These are phyloP conservation scores for Onychomys torridus DNA, from an alignment of 2,797 vertebrate species.

Conservation along the genomic window DNA sequence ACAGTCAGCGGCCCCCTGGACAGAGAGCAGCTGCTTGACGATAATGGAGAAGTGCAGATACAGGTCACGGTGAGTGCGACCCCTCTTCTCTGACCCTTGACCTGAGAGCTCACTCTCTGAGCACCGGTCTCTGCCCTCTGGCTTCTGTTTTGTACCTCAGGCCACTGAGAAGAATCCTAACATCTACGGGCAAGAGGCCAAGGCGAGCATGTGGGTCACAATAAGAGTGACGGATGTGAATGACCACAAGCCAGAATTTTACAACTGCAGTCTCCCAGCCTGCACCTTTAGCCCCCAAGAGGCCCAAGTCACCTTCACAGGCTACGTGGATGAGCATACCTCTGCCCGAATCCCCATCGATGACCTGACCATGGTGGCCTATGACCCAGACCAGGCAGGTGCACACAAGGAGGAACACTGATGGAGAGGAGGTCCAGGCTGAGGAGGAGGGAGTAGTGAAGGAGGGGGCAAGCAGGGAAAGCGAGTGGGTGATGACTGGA, in stretches of 20 bases:
- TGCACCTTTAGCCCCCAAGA: constrained; percentile 86
- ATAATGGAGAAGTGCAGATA: constrained; percentile 87
- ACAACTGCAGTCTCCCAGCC: constrained; percentile 85
- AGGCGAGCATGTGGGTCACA: constrained; percentile 83
- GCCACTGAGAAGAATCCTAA: constrained; percentile 88
- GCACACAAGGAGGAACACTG: accelerated
- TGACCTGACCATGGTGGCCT: constrained; percentile 89
- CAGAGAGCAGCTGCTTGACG: constrained; percentile 89
- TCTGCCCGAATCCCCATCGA: constrained; percentile 86
- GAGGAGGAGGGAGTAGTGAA: not conserved
- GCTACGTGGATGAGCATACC: constrained; percentile 90
- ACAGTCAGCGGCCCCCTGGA: constrained; percentile 88
- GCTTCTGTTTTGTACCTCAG: constrained; percentile 83
- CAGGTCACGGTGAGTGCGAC: constrained; percentile 89
- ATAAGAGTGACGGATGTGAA: constrained; percentile 92
- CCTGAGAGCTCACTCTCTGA: not conserved
- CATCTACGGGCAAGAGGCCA: constrained; percentile 85
- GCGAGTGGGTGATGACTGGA: not conserved
- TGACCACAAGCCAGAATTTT: constrained; percentile 94
- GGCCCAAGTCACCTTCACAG: constrained; percentile 85
- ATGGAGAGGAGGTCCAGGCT: not conserved
- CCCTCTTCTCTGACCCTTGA: not conserved
- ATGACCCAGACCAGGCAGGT: constrained; percentile 92
- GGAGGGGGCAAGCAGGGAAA: not conserved
- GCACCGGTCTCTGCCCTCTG: not conserved